Evolutionary conservation across 2,888 invertebrate species (phyloP).

Genomic region (Ornithoptera alexandrae): DNA sequence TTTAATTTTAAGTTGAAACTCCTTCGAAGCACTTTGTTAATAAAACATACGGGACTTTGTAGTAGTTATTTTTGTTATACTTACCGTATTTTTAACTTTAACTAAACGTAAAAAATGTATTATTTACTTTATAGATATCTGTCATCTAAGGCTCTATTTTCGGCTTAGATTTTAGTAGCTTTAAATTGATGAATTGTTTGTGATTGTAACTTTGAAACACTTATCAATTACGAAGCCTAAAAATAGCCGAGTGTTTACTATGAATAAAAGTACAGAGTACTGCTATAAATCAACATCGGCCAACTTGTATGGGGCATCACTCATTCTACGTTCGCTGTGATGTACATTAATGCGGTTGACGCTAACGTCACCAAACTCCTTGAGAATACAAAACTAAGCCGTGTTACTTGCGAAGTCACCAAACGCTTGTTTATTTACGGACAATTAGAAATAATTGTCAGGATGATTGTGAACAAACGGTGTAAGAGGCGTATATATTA

Average conservation of each 20-base stretch:
- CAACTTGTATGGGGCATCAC: constrained; percentile 20
- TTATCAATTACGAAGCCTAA: constrained; percentile 4
- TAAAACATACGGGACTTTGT: no score
- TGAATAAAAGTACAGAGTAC: constrained; percentile 20
- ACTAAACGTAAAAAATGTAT: no score
- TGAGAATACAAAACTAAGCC: constrained; percentile 41
- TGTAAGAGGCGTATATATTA: constrained; percentile 1
- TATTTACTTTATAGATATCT: no score
- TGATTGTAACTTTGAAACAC: background rate
- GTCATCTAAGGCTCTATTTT: no score
- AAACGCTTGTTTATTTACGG: background rate
- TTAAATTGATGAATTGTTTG: constrained; percentile 1
- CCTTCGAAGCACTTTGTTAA: background rate
- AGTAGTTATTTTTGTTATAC: no score
- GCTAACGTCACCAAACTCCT: constrained; percentile 40
- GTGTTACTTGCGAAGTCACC: constrained; percentile 34
- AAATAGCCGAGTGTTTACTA: constrained; percentile 9
- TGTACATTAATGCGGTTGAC: constrained; percentile 26
- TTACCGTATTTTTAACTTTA: no score
- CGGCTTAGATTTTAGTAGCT: background rate
- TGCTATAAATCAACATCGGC: constrained; percentile 25
- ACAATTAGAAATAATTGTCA: background rate
- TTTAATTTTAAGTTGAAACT: background rate
- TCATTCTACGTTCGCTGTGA: constrained; percentile 27
- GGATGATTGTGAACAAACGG: background rate